Percentiles rank a stretch among this genome's conserved stretches.
phyloP scores from a whole-genome alignment of 2,113 vertebrate genomes.

The Bambusicola thoracicus region DNA sequence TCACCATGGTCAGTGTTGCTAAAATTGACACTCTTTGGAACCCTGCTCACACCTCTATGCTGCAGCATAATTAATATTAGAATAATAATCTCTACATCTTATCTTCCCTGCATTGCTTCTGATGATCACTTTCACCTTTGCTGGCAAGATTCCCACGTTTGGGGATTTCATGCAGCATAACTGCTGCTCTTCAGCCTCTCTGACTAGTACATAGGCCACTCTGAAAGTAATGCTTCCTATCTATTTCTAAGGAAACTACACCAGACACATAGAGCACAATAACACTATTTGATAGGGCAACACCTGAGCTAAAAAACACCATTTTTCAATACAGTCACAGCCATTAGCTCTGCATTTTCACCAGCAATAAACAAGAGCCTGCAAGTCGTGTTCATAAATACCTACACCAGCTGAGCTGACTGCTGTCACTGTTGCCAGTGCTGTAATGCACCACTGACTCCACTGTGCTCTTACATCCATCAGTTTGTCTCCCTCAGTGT shows the following conservation, averaged over 20 bases:
- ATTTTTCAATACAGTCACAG: neutral
- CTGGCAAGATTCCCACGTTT: neutral
- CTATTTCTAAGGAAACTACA: neutral
- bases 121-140: neutral
- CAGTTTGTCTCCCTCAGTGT: neutral
- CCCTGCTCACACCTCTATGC: neutral
- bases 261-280: neutral
- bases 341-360: neutral
- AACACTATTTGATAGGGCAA: neutral
- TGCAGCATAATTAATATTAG: neutral
- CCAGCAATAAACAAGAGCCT: neutral
- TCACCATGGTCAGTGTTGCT: neutral
- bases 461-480: too few relatives aligned
- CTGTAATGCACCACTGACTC: too few relatives aligned
- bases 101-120: rapidly evolving
- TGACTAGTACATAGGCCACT: neutral
- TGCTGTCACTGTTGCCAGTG: neutral
- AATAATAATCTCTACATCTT: neutral
- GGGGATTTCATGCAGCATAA: neutral
- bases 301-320: neutral
- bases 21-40: neutral
- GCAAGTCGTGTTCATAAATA: neutral
- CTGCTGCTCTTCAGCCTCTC: neutral
- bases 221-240: neutral
- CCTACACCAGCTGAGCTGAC: neutral